Evolutionary conservation across 2,113 vertebrate species (phyloP).

Genomic region (Sigmodon hispidus): DNA sequence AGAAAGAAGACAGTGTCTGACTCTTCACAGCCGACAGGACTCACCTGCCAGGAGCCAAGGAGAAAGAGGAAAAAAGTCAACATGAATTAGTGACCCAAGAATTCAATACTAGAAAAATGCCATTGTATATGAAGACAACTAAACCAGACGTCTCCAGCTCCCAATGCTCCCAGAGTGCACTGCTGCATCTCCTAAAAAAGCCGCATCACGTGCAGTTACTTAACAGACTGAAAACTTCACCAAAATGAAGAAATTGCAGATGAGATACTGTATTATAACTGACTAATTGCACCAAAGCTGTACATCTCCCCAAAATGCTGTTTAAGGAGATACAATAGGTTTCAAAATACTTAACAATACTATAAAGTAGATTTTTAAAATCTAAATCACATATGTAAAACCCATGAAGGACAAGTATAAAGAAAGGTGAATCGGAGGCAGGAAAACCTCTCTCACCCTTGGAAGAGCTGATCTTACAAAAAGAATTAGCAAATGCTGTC

Average conservation of each 20-base stretch:
- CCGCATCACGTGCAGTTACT: background rate
- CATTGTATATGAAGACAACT: background rate
- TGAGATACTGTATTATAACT: background rate
- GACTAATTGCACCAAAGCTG: background rate
- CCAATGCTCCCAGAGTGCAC: background rate
- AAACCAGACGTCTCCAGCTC: background rate
- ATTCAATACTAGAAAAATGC: background rate
- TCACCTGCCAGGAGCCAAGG: background rate
- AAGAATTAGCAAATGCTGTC: background rate
- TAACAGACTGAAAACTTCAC: background rate
- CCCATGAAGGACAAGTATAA: background rate
- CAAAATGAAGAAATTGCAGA: conserved; percentile 15
- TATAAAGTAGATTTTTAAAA: background rate
- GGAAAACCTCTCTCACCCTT: background rate
- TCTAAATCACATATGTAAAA: background rate
- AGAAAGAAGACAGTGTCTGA: background rate
- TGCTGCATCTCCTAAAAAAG: background rate
- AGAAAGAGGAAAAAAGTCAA: background rate
- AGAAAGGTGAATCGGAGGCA: background rate
- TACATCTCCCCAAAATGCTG: background rate
- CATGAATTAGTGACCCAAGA: background rate
- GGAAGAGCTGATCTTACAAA: background rate
- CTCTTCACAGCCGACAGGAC: background rate
- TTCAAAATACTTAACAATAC: conserved; percentile 20
- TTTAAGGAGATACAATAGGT: background rate